phyloP scores from a whole-genome alignment of 2,797 vertebrate species.

The Tenualosa ilisha region DNA sequence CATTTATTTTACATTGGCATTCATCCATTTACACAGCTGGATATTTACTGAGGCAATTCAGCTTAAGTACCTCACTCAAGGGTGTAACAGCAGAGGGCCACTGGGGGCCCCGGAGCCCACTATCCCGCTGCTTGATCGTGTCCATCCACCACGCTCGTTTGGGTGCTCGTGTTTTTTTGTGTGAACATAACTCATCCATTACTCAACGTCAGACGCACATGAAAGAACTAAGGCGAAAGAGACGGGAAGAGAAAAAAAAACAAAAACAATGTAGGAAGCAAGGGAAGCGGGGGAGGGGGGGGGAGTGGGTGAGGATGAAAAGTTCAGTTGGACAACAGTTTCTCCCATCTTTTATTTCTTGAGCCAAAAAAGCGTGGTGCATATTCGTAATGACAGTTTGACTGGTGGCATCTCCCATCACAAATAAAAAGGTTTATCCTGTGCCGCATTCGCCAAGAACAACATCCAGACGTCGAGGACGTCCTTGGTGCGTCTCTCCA shows the following conservation, averaged over 20 bases:
- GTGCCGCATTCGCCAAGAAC: background rate
- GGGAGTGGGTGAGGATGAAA: background rate
- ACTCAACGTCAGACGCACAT: constrained; percentile 27
- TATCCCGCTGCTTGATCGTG: constrained; percentile 31
- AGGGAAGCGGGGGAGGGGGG: background rate
- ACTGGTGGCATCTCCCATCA: constrained; percentile 16
- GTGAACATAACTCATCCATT: constrained; percentile 28
- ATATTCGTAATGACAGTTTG: constrained; percentile 13
- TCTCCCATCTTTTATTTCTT: background rate
- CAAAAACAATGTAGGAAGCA: background rate
- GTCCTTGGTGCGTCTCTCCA: constrained; percentile 14
- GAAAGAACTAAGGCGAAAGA: background rate
- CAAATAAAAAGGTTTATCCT: constrained; percentile 1
- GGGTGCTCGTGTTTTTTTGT: constrained; percentile 27
- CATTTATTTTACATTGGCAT: constrained; percentile 53
- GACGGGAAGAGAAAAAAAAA: background rate
- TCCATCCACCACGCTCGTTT: constrained; percentile 25
- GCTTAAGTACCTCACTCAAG: constrained; percentile 53
- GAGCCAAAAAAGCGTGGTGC: background rate
- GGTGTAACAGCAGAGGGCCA: constrained; percentile 36
- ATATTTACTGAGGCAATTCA: constrained; percentile 53
- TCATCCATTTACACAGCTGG: constrained; percentile 74
- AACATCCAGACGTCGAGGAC: background rate
- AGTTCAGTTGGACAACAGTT: constrained; percentile 7
- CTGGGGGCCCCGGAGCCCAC: constrained; percentile 23